Percentiles rank a stretch among this genome's conserved stretches.
Evolutionary conservation across 1,140 invertebrate species (phyloP).

Genomic region (Drosophila rhopaloa): DNA sequence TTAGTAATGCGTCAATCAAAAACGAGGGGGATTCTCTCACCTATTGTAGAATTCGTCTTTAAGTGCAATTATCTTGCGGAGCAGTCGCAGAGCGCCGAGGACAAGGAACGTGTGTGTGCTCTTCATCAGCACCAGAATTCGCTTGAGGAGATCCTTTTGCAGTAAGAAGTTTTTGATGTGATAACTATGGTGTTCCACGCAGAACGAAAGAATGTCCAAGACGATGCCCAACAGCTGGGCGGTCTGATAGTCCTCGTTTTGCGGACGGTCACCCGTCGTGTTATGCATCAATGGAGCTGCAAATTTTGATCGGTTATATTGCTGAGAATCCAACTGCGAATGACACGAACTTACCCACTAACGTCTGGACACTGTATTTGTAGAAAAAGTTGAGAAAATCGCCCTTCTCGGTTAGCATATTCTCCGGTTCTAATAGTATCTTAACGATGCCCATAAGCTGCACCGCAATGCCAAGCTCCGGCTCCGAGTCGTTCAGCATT

Average conservation of each 20-base stretch:
- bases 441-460: conserved; percentile 97
- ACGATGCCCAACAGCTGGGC: conserved; percentile 98
- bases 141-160: conserved; percentile 97
- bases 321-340: background rate
- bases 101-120: conserved; percentile 99
- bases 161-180: conserved; percentile 99
- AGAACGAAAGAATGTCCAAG: conserved; percentile 98
- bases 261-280: conserved; percentile 94
- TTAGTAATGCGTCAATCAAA: background rate
- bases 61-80: conserved; percentile 98
- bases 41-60: conserved; percentile 99
- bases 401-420: conserved; percentile 98
- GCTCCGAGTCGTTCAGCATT: conserved; percentile 94
- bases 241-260: conserved; percentile 97
- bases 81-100: conserved; percentile 97
- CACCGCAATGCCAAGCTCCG: conserved; percentile 97
- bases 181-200: conserved; percentile 99
- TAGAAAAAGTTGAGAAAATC: conserved; percentile 99
- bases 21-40: conserved; percentile 48
- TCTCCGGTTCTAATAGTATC: conserved; percentile 98
- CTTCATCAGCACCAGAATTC: conserved; percentile 98
- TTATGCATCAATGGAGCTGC: conserved; percentile 95
- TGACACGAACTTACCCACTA: conserved; percentile 89
- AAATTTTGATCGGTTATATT: conserved; percentile 27
- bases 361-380: conserved; percentile 97